Evolutionary conservation across 2,888 invertebrate genomes (phyloP), one percentile per base, ranked within the genome.

Genomic region (Malthinus seriepunctatus): DNA sequence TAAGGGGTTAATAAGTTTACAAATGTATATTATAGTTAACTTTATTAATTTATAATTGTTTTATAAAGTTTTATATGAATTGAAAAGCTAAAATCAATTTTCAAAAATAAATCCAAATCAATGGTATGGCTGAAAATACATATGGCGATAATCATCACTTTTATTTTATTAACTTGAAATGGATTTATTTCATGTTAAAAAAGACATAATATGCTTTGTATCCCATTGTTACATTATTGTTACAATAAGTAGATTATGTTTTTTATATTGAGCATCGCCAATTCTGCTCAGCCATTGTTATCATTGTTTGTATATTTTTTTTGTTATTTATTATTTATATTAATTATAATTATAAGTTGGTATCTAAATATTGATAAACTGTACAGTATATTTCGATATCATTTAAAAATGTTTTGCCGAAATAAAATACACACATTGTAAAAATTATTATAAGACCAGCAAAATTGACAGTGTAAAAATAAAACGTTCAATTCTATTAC

Each of bases 11-110:
- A n/a, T n/a, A n/a, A n/a, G n/a, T n/a, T n/a, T n/a, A n/a, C n/a
- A n/a, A n/a, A n/a, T n/a, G n/a, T 77, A 76, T 76, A 76, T 78
- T 79, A 78, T 78, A 78, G 77, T 79, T 76, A 79, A 79, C 78
- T 79, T 79, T 79, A 79, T 78, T 77, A 76, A 76, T 77, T 78
- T 79, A 78, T 78, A 78, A 78, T 78, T 78, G 77, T 78, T 78
- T 79, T 78, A 78, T 78, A 79, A 78, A 78, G 77, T 78, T 78
- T 76, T 73, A 76, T 78, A 78, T 77, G 77, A 78, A 77, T 73
- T 77, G 74, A 75, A 75, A 76, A 76, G 75, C 71, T 63, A 62
- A 23, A 59, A 62, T 53, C 52, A 62, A 59, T 44, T 71, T 68
- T 71, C 71, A 70, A 63, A 73, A 75, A 76, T 73, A 76, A 76